Evolutionary conservation across 2,888 invertebrate species (phyloP).

Genomic region (Gari tellinella): DNA sequence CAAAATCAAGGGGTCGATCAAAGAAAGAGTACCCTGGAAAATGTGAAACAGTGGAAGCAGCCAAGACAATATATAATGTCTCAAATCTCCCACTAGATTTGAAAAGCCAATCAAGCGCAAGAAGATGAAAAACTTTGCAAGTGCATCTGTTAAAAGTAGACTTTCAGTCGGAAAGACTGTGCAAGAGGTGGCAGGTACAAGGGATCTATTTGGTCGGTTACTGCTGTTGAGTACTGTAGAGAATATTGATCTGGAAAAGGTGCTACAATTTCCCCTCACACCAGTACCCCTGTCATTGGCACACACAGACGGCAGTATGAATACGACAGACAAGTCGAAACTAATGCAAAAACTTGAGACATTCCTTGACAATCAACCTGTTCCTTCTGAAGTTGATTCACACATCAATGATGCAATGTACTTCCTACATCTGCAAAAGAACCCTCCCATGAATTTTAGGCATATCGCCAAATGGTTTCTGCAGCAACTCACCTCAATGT

Average conservation of each 20-base stretch:
- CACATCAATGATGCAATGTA: slow-evolving; percentile 37
- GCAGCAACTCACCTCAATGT: background rate
- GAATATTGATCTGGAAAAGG: slow-evolving; percentile 34
- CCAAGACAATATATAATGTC: too few relatives aligned
- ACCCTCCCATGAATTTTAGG: slow-evolving; percentile 21
- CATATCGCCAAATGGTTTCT: slow-evolving; percentile 18
- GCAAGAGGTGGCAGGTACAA: slow-evolving; percentile 17
- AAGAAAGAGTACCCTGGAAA: too few relatives aligned
- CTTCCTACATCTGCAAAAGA: slow-evolving; percentile 13
- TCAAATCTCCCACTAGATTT: slow-evolving; percentile 25
- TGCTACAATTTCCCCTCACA: slow-evolving; percentile 27
- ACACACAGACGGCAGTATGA: slow-evolving; percentile 34
- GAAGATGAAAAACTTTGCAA: slow-evolving; percentile 43
- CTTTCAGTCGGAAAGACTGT: background rate
- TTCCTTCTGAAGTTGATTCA: slow-evolving; percentile 7
- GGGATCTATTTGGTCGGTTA: slow-evolving; percentile 46
- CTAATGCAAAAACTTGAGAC: slow-evolving; percentile 28
- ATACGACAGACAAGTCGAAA: slow-evolving; percentile 37
- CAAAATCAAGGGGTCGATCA: too few relatives aligned
- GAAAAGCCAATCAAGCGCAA: slow-evolving; percentile 39
- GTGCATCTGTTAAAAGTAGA: background rate
- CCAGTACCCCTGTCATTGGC: slow-evolving; percentile 38
- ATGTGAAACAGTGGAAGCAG: too few relatives aligned
- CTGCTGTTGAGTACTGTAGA: slow-evolving; percentile 13
- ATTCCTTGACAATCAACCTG: background rate